Percentiles rank a stretch among this genome's conserved stretches.
Evolutionary conservation across 2,797 vertebrate species (phyloP).

Genomic region (Megaceryle alcyon): DNA sequence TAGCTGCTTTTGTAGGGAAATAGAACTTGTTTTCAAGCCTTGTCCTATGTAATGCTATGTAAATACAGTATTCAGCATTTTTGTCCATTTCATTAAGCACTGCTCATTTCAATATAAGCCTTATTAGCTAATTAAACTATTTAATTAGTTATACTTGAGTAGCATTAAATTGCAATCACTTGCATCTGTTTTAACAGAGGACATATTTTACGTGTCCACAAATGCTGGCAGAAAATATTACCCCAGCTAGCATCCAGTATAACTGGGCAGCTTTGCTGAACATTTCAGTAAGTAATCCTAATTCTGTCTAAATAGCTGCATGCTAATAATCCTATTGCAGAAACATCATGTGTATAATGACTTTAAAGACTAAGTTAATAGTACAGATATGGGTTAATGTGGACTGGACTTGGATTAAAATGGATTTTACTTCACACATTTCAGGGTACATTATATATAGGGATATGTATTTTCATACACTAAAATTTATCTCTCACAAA

Average conservation of each 20-base stretch:
- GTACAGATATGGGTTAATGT: background rate
- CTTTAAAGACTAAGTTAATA: background rate
- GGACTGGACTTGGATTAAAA: background rate
- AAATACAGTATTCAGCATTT: constrained; percentile 45
- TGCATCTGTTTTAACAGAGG: constrained; percentile 39
- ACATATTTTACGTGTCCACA: background rate
- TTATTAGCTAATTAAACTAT: constrained; percentile 66
- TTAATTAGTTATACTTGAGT: constrained; percentile 61
- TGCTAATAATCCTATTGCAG: constrained; percentile 18
- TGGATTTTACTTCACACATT: constrained; percentile 16
- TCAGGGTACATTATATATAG: background rate
- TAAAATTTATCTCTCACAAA: background rate
- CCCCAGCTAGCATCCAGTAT: background rate
- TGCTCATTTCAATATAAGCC: constrained; percentile 49
- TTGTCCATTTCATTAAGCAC: constrained; percentile 48
- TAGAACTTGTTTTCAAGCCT: background rate
- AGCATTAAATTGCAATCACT: constrained; percentile 58
- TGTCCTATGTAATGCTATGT: background rate
- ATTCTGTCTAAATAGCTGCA: constrained; percentile 11
- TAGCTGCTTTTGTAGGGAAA: background rate
- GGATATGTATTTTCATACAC: background rate
- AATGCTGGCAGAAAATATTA: background rate
- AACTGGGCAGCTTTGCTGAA: background rate
- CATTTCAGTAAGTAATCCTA: background rate
- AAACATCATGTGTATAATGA: background rate